Base-by-base conservation (phyloP, 2,888 invertebrate genomes). In the Protonemura montana region DNA sequence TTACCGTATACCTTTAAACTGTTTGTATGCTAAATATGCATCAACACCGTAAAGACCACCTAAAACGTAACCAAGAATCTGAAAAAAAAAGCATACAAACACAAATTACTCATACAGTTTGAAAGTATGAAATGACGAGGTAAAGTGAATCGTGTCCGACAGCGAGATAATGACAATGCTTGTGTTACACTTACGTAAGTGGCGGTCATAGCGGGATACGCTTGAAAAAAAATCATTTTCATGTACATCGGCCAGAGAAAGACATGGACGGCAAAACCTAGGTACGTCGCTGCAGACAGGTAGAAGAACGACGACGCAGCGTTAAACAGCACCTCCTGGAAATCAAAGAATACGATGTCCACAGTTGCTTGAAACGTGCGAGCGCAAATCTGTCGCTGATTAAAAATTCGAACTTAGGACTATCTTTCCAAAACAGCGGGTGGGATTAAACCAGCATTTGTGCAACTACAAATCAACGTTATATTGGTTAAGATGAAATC, bases 151-250 rank as follows among this genome's bases (percentile, higher is more conserved):
- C 16, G n/a, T 80, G 30, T 30, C 13, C 25, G n/a, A 16, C 81
- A 80, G 13, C 59, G 59, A 10, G 59, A 59, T 7, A 41, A 41
- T 3, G 16, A 59, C 59, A 59, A 21, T 59, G 21, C 13, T 59
- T 3, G 21, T 2, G 2, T 0, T 85, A 10, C 27, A 94, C 96
- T 95, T 92, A 97, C 97, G 91, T 97, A 97, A 88, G 96, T 95
- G 0, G 96, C 96, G 35, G 96, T 96, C 95, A 97, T 96, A 0
- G 97, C 96, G n/a, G 97, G 97, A 92, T 96, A 97, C 21, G 96
- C 96, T 90, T 96, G 95, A 90, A 93, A 94, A 90, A 96, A 96
- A 88, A 97, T 95, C 78, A 94, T 95, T 7, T 94, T 90, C 41
- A 95, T 92, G 91, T 97, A 97, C 89, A 95, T 93, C 0, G 96